Base-by-base conservation (phyloP, 2,888 invertebrate genomes). In the Phlogophora meticulosa region DNA sequence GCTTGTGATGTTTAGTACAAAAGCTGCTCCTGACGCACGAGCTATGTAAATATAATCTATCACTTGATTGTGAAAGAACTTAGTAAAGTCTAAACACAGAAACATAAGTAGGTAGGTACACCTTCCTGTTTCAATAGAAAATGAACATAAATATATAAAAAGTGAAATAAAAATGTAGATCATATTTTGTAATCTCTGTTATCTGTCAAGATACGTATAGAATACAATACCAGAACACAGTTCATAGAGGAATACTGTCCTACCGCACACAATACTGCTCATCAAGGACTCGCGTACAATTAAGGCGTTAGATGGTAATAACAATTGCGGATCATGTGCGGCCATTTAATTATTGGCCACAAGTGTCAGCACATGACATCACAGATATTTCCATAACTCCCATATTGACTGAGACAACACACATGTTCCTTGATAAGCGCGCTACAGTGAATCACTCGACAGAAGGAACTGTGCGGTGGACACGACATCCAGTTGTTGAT, bases 281-380 rank as follows among this genome's bases (percentile, higher is more conserved):
- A 48, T 45, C 49, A 56, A 76, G 69, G 51, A 64, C 49, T 64
- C 22, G 17, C 48, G 53, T 17, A 22, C 63, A 66, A 68, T 69
- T 63, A 61, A 45, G 49, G 46, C 52, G 49, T 55, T 52, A 61
- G 24, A 53, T 59, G 56, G 46, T 52, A 57, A 45, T 65, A 71
- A 57, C 60, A 72, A 73, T 63, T 65, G 64, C 17, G 48, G 52
- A 66, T 68, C 62, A 61, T 66, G 69, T 66, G 61, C 65, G 64
- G 56, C 52, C 68, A 55, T 73, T 78, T 75, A 85, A 83, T 81
- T 78, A 71, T 61, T 51, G 48, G 56, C 53, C 64, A 65, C 76
- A 72, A 72, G 57, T 76, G 72, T 53, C 48, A 40, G 32, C 68
- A 66, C 60, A 78, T 86, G 84, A 86, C 84, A 83, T 86, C 84